Conservation (phyloP, 1,140 invertebrate genomes). For the Microplitis mediator region DNA sequence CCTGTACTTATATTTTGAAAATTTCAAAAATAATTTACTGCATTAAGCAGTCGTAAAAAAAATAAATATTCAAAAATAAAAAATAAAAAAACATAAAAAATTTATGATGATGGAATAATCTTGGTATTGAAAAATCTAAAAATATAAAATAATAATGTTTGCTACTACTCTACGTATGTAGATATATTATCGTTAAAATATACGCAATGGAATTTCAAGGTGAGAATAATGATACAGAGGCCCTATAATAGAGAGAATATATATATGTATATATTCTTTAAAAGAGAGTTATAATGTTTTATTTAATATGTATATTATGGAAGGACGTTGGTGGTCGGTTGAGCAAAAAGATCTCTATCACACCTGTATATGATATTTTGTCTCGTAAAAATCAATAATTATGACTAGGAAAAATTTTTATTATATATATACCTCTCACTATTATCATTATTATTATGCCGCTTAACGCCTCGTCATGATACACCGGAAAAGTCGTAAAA, state of each 20-base stretch:
- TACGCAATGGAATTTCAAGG: no score
- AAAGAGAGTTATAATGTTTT: background rate
- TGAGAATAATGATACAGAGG: background rate
- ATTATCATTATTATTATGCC: background rate
- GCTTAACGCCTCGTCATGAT: slow-evolving; percentile 39
- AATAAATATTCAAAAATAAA: no score
- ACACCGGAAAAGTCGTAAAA: slow-evolving; percentile 42
- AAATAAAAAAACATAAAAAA: no score
- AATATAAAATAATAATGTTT: no score
- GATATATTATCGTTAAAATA: no score
- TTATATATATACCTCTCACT: background rate
- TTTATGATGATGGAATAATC: no score
- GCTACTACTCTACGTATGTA: no score
- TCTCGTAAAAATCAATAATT: slow-evolving; percentile 58
- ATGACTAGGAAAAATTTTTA: slow-evolving; percentile 32
- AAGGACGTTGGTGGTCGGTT: slow-evolving; percentile 42
- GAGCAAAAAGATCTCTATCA: slow-evolving; percentile 53
- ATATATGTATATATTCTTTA: background rate
- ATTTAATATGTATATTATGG: background rate
- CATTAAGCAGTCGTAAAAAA: no score
- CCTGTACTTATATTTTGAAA: no score
- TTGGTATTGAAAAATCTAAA: no score
- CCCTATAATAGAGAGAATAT: background rate
- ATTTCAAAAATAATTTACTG: no score
- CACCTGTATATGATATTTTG: slow-evolving; percentile 42